A percentile compares a stretch with the other conserved stretches of the same genome.
These are phyloP conservation scores for Florisuga fusca DNA, from an alignment of 2,797 vertebrate genomes.

Conservation along the genomic window DNA sequence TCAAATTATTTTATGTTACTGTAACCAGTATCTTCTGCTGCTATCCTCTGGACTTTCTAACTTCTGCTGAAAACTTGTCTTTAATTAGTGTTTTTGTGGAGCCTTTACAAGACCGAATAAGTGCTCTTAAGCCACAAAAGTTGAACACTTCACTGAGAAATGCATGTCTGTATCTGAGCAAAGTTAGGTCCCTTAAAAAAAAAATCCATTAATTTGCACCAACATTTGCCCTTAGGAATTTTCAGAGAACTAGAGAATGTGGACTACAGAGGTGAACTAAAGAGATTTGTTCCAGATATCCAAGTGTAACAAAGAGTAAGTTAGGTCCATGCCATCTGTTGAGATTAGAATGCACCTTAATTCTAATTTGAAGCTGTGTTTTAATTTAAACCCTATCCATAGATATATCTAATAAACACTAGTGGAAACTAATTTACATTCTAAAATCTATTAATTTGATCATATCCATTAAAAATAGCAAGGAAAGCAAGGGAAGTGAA, in stretches of 20 bases:
- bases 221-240: background rate
- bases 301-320: background rate
- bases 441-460: constrained; percentile 75
- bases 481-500: constrained; percentile 73
- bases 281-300: background rate
- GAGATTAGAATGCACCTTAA: constrained; percentile 50
- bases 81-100: background rate
- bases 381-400: constrained; percentile 67
- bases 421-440: constrained; percentile 71
- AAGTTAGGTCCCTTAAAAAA: background rate
- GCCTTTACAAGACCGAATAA: background rate
- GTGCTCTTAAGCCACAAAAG: background rate
- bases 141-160: background rate
- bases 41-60: background rate
- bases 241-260: background rate
- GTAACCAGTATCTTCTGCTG: background rate
- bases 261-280: background rate
- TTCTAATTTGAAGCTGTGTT: constrained; percentile 63
- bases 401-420: constrained; percentile 68
- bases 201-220: background rate
- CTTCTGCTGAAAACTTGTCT: background rate
- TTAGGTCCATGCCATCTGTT: constrained; percentile 15
- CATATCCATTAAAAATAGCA: constrained; percentile 64
- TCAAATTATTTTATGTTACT: background rate
- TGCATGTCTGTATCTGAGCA: background rate